Evolutionary conservation across 2,797 vertebrate genomes (phyloP), one percentile per base, ranked within the genome.

Genomic region (Pyrocephalus nanus): DNA sequence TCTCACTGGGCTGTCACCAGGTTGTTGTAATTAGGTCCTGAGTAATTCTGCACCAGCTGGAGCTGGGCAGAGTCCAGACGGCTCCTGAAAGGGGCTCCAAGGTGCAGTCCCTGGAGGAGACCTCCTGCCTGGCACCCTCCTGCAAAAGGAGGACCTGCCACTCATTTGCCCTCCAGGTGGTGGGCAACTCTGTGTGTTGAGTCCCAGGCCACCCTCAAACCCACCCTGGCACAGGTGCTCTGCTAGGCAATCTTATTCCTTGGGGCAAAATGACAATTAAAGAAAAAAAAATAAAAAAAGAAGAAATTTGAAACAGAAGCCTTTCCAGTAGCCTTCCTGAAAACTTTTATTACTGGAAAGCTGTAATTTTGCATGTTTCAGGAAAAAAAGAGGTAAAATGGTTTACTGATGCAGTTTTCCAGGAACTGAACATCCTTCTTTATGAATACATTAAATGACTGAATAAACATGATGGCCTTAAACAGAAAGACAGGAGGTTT

Each of bases 151-250:
- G 0, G 67, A 67, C 32, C 86, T 95, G 92, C 60, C 67, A 71
- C 74, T 92, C 86, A 79, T 8, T 50, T 0, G 0, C 3, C 50
- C 25, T 26, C 2, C 0, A 1, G n/a, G 30, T 0, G 0, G 58
- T 0, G 5, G 38, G 71, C 0, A 0, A 4, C 20, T 15, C 34
- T 1, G 54, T n/a, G 34, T 3, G 43, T 34, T 0, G 1, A 48
- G n/a, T 53, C 9, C 45, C 57, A 3, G 8, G 57, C 32, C 62
- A 42, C 62, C 54, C 40, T 40, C 54, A 20, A 7, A 30, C 32
- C n/a, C 20, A 2, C 12, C 17, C 30, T 1, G 9, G 57, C 65
- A 43, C 78, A 72, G 72, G 78, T 64, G 54, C 65, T 83, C 32
- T 27, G 65, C 17, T 26, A 10, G 12, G 6, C 0, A 1, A 1